Evolutionary conservation across 2,888 invertebrate species (phyloP).

Genomic region (Charanyca ferruginea): DNA sequence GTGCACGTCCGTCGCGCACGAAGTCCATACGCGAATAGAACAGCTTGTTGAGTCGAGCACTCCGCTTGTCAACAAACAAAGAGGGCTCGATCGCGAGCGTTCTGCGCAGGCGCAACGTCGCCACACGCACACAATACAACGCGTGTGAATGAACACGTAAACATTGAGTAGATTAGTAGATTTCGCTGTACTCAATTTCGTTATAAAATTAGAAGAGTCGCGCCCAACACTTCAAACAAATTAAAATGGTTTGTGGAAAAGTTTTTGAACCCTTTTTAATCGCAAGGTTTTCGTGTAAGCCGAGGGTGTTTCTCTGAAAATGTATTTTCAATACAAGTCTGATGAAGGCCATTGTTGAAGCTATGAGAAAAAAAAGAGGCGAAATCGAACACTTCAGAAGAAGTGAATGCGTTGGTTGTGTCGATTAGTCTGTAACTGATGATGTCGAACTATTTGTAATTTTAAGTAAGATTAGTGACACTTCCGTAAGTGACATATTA

Average conservation of each 20-base stretch:
- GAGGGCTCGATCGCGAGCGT: conserved; percentile 82
- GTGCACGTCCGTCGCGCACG: conserved; percentile 75
- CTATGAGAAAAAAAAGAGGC: too few relatives aligned
- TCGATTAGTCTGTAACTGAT: too few relatives aligned
- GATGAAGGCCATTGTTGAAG: conserved; percentile 13
- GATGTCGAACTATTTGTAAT: too few relatives aligned
- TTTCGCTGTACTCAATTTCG: conserved; percentile 51
- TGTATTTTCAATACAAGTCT: neutral
- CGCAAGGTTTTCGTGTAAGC: conserved; percentile 8
- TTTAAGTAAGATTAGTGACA: too few relatives aligned
- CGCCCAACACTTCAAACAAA: conserved; percentile 23
- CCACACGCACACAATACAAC: conserved; percentile 78
- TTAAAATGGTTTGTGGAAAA: conserved; percentile 32
- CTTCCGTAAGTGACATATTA: too few relatives aligned
- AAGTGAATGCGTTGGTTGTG: too few relatives aligned
- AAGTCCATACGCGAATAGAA: conserved; percentile 78
- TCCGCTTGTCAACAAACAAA: conserved; percentile 90
- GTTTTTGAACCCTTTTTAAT: conserved; percentile 12
- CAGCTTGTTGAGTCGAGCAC: conserved; percentile 73
- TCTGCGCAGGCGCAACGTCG: conserved; percentile 83
- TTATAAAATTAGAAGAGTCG: conserved; percentile 42
- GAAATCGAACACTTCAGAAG: too few relatives aligned
- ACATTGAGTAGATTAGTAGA: conserved; percentile 74
- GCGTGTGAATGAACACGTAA: conserved; percentile 88
- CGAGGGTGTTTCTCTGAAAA: neutral